Evolutionary conservation across 2,113 vertebrate species (phyloP).

Genomic region (Acinonyx jubatus): DNA sequence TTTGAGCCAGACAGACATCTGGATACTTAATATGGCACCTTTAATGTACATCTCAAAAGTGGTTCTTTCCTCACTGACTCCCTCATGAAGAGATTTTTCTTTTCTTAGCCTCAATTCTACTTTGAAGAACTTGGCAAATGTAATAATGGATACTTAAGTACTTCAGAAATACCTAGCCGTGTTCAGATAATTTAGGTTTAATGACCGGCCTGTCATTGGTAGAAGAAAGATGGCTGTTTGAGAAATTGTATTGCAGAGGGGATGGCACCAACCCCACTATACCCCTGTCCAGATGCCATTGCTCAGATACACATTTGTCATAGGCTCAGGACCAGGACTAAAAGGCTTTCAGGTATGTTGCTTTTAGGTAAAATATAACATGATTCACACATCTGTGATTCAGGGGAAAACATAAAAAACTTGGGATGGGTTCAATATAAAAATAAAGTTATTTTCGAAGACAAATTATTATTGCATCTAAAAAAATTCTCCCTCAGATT

Average conservation of each 20-base stretch:
- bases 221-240: constrained; percentile 35
- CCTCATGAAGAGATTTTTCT: constrained; percentile 11
- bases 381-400: neutral
- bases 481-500: neutral
- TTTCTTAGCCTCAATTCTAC: constrained; percentile 24
- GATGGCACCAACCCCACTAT: neutral
- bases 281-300: neutral
- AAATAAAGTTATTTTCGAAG: constrained; percentile 14
- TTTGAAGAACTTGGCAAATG: constrained; percentile 33
- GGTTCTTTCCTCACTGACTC: neutral
- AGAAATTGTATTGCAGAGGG: neutral
- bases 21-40: neutral
- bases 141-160: constrained; percentile 66
- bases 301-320: neutral
- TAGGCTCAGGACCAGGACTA: neutral
- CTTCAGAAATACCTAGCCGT: constrained; percentile 22
- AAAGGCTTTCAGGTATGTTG: neutral
- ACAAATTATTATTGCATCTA: neutral
- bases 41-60: neutral
- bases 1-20: neutral
- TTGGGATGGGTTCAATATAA: neutral
- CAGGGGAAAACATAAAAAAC: neutral
- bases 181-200: constrained; percentile 55
- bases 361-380: neutral
- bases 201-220: neutral